Percentiles rank a stretch among this genome's conserved stretches.
Evolutionary conservation across 2,888 invertebrate species (phyloP).

Genomic region (Eupithecia abbreviata): DNA sequence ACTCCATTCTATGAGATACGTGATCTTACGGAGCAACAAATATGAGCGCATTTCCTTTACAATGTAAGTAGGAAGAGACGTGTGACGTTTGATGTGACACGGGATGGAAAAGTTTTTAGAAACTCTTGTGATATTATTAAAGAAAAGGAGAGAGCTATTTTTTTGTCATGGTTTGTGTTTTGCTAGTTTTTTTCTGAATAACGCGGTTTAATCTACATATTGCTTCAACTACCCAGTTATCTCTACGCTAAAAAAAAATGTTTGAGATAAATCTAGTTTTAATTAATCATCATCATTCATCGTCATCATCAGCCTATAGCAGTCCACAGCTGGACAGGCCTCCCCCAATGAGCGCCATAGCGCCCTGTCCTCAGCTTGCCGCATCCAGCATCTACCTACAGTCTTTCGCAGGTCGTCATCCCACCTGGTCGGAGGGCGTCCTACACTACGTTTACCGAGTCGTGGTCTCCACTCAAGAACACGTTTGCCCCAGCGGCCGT

Average conservation of each 20-base stretch:
- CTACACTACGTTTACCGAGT: no score
- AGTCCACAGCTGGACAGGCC: no score
- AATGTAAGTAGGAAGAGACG: conserved; percentile 31
- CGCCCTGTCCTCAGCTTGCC: no score
- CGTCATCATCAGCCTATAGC: no score
- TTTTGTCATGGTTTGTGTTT: background rate
- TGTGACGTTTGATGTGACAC: conserved; percentile 22
- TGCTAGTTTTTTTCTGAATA: background rate
- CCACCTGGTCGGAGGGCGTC: no score
- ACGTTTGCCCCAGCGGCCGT: no score
- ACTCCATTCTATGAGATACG: conserved; percentile 45
- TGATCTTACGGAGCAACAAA: conserved; percentile 42
- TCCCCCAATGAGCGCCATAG: no score
- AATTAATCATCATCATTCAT: no score
- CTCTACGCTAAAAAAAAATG: background rate
- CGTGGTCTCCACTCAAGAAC: no score
- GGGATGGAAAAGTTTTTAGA: conserved; percentile 24
- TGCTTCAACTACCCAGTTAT: background rate
- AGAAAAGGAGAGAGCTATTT: background rate
- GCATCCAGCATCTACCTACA: no score
- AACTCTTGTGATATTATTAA: conserved; percentile 22
- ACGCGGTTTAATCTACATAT: background rate
- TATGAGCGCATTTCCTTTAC: conserved; percentile 39
- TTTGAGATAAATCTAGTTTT: background rate
- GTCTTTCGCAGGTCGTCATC: no score